These are phyloP conservation scores for Norana najaformis DNA, from an alignment of 2,888 invertebrate species.

Conservation along the genomic window DNA sequence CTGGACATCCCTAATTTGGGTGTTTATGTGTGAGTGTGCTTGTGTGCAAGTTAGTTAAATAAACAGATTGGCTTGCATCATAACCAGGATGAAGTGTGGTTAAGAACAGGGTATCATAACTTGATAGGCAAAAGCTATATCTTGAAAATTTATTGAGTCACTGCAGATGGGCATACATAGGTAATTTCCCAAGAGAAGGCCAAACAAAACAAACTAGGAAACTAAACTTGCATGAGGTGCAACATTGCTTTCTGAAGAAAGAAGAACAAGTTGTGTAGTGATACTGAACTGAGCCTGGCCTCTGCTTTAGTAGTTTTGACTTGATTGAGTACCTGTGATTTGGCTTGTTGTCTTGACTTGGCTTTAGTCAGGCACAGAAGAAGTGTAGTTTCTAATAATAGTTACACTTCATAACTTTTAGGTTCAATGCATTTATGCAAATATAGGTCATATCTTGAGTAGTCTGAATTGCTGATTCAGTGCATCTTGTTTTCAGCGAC, in stretches of 20 bases:
- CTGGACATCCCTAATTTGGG: not conserved
- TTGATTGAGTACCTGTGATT: not conserved
- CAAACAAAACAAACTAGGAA: not conserved
- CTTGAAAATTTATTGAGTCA: not conserved
- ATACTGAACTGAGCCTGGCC: not conserved
- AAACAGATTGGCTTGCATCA: not conserved
- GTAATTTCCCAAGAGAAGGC: not conserved
- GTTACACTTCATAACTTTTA: not conserved
- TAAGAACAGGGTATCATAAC: not conserved
- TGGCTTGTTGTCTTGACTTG: not conserved
- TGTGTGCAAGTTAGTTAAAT: not conserved
- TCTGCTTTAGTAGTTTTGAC: not conserved
- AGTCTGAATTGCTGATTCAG: not conserved
- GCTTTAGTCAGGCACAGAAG: not conserved
- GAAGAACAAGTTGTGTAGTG: not conserved
- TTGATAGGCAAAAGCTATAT: not conserved
- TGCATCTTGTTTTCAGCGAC: conserved; percentile 5
- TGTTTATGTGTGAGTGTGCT: not conserved
- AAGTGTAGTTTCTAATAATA: not conserved
- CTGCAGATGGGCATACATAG: not conserved
- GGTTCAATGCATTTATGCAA: not conserved
- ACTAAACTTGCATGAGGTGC: not conserved
- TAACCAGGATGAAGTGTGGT: not conserved
- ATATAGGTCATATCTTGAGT: not conserved
- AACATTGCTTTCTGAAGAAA: not conserved